Percentiles rank a stretch among this genome's conserved stretches.
These are phyloP conservation scores for Plagodis dolabraria DNA, from an alignment of 2,888 invertebrate genomes.

Conservation along the genomic window DNA sequence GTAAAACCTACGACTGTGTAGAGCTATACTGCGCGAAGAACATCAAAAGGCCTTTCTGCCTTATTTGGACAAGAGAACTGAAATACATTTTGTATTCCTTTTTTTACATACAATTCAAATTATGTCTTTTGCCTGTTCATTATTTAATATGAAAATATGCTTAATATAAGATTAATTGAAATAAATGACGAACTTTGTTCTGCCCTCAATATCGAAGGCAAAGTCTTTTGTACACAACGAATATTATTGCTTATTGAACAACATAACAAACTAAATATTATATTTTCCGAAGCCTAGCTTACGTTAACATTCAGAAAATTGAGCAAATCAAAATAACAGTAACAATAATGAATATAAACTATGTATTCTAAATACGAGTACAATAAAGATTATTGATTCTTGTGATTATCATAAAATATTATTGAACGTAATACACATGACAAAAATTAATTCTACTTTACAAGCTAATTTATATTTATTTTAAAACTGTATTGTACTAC, in stretches of 20 bases:
- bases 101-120: not conserved
- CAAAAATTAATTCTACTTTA: conserved; percentile 60
- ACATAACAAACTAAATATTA: conserved; percentile 63
- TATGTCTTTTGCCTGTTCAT: not conserved
- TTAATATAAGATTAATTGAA: not conserved
- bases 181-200: conserved; percentile 23
- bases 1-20: too few relatives aligned
- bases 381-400: conserved; percentile 65
- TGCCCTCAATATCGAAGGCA: conserved; percentile 23
- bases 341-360: conserved; percentile 69
- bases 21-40: too few relatives aligned
- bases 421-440: conserved; percentile 63
- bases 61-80: too few relatives aligned
- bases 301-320: conserved; percentile 78
- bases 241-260: conserved; percentile 50
- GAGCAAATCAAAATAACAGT: conserved; percentile 83
- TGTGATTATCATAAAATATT: conserved; percentile 62
- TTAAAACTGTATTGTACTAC: conserved; percentile 76
- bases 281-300: conserved; percentile 70
- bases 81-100: too few relatives aligned
- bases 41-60: too few relatives aligned
- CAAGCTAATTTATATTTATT: conserved; percentile 57
- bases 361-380: conserved; percentile 72
- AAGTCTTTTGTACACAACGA: conserved; percentile 39
- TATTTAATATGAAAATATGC: not conserved